Base-by-base conservation (phyloP, 2,113 vertebrate genomes). In the Proterorhinus semilunaris region DNA sequence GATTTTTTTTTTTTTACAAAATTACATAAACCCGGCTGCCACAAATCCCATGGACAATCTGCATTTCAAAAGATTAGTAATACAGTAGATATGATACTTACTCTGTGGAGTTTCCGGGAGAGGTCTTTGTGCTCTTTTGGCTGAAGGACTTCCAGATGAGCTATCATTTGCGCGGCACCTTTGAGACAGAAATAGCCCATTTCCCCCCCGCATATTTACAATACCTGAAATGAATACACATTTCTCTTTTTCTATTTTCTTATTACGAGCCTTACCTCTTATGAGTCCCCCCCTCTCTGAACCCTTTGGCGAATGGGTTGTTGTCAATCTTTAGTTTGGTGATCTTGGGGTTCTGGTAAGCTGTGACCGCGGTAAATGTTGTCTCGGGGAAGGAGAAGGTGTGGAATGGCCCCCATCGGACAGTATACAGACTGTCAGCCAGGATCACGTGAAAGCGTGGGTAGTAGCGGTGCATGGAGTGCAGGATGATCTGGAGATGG, bases 311-410 rank as follows among this genome's bases (percentile, higher is more conserved):
- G 57, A 95, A 95, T 0, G 95, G 95, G 68, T 97, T 97, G 91
- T 96, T 93, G 84, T 96, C 93, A 49, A 96, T 97, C 88, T 96
- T 96, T 69, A 96, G 79, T 81, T 94, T 96, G 45, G 95, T 96
- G 72, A 97, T 94, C 95, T 95, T 92, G 76, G 92, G 92, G 0
- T 97, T 97, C 78, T 96, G 95, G 88, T 96, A 97, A 4, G 95
- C 94, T 0, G 96, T 97, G 42, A 96, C 96, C 2, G 95, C 92
- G 8, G 92, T 96, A 84, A 97, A 97, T 21, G 88, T 87, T 0
- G 93, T 96, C 86, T 96, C 95, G 15, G 94, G 92, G 84, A 96
- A 97, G 72, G 94, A 93, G 87, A 95, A 95, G 45, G 92, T 93
- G 65, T 94, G 93, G 73, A 94, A 93, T 13, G 92, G 84, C 16